Percentiles rank a stretch among this genome's conserved stretches.
These are phyloP conservation scores for Acromyrmex heyeri DNA, from an alignment of 1,140 invertebrate genomes.

Conservation along the genomic window DNA sequence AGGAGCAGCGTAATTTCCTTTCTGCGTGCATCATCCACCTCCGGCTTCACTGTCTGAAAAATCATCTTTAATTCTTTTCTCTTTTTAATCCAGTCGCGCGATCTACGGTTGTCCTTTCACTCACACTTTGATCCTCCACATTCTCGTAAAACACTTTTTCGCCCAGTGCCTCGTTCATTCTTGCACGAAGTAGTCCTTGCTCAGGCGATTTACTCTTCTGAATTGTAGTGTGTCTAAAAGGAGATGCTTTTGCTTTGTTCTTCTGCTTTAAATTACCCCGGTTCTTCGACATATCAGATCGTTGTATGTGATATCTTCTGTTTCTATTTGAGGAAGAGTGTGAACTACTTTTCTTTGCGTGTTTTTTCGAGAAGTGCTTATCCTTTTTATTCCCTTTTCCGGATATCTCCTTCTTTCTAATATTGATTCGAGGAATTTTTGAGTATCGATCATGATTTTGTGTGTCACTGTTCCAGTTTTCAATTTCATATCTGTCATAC, in stretches of 20 bases:
- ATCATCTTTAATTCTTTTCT: conserved; percentile 60
- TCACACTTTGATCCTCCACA: conserved; percentile 50
- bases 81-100: conserved; percentile 36
- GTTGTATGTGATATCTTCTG: conserved; percentile 49
- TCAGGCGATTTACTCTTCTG: conserved; percentile 40
- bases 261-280: conserved; percentile 36
- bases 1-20: conserved; percentile 66
- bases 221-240: neutral
- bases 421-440: neutral
- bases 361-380: neutral
- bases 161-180: neutral
- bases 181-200: neutral
- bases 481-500: neutral
- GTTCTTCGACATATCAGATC: conserved; percentile 11
- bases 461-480: neutral
- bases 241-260: conserved; percentile 2
- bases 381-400: neutral
- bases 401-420: neutral
- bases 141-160: conserved; percentile 8
- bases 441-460: neutral
- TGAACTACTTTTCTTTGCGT: neutral
- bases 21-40: conserved; percentile 45
- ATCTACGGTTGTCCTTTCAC: conserved; percentile 8
- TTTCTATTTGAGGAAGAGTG: conserved; percentile 37
- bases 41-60: conserved; percentile 62